Base-by-base conservation (phyloP, 1,140 invertebrate species). In the Asbolus verrucosus region DNA sequence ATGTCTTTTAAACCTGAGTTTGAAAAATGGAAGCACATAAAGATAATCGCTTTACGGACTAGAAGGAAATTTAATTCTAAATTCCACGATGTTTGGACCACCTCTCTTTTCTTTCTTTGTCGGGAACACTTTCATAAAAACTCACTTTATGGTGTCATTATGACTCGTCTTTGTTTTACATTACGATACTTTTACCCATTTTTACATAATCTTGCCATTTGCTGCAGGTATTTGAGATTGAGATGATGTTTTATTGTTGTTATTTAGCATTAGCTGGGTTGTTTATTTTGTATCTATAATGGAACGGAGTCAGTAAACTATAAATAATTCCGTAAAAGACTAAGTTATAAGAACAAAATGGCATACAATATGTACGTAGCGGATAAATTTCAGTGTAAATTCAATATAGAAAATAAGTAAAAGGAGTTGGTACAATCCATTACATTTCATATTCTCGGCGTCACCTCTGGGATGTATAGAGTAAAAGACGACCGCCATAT, bases 41-140 rank as follows among this genome's bases (percentile, higher is more conserved):
- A 72, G 65, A 72, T 72, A 72, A 72, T 72, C 70, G 70, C 70
- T 68, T 68, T 72, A 71, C 60, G 50, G 70, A 60, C 65, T 71
- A 65, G 65, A 68, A 68, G 70, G 70, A 63, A 72, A 72, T 72
- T 72, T 67, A 72, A 68, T 72, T 72, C 61, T 15, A 54, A 71
- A 67, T 71, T 71, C 38, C 65, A 50, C 65, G 65, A 63, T 67
- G 66, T 68, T 72, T 72, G 59, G 70, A 39, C 38, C 41, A 68
- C 39, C 70, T 41, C 43, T 39, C 67, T 62, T n/a, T 21, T 59
- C 14, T 18, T 59, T 38, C 31, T 63, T 39, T 63, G 33, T 39
- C 60, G 54, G 30, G 13, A 54, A 68, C 46, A 68, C 67, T 71
- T 67, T 68, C 60, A 67, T 71, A 71, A 72, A 65, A 59, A 68